phyloP scores from a whole-genome alignment of 2,888 invertebrate species.

The Mythimna albipuncta region DNA sequence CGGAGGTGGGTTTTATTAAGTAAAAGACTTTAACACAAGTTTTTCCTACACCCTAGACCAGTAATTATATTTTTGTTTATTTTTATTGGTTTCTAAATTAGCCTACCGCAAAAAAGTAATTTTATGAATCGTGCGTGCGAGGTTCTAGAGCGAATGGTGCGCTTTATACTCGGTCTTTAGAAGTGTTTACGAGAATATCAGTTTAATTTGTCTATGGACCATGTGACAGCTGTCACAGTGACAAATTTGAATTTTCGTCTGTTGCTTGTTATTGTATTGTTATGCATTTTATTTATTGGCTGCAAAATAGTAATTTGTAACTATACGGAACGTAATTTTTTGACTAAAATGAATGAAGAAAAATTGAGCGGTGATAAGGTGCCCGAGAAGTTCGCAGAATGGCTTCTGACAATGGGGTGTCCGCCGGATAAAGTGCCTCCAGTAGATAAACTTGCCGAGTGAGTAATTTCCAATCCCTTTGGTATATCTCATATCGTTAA shows the following conservation, averaged over 20 bases:
- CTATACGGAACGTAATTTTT: background rate
- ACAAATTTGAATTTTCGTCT: conserved; percentile 53
- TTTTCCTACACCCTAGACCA: no score
- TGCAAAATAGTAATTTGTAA: conserved; percentile 4
- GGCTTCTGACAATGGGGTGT: conserved; percentile 86
- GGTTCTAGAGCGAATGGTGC: no score
- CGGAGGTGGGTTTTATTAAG: no score
- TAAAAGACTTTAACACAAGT: no score
- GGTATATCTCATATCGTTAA: background rate
- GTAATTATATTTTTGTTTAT: background rate
- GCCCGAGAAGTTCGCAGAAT: conserved; percentile 82
- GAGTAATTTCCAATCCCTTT: conserved; percentile 56
- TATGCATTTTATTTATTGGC: background rate
- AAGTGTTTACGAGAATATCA: conserved; percentile 20
- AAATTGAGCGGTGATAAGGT: conserved; percentile 82
- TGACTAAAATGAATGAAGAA: conserved; percentile 71
- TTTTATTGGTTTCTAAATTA: background rate
- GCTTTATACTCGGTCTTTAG: background rate
- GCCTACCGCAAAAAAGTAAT: background rate
- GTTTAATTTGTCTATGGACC: conserved; percentile 2
- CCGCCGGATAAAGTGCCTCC: conserved; percentile 83
- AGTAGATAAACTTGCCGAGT: conserved; percentile 82
- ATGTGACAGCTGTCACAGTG: conserved; percentile 11
- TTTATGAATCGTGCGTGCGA: background rate
- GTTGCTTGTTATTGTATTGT: conserved; percentile 41